A percentile compares a stretch with the other conserved stretches of the same genome.
Evolutionary conservation across 2,113 vertebrate species (phyloP).

Genomic region (Gallinago paraguaiae): DNA sequence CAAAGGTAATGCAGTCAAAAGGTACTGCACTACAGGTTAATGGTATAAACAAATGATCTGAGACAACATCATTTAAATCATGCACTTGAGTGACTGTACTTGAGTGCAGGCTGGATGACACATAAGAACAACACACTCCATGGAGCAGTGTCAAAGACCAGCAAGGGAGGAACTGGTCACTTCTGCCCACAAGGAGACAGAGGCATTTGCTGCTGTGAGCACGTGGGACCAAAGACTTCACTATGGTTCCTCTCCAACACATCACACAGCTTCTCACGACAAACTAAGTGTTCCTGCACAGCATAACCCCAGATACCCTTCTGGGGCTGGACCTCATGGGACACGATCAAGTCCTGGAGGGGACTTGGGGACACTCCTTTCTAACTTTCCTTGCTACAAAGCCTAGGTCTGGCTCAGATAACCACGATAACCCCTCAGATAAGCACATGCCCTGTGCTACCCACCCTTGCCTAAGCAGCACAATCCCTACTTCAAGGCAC

Average conservation of each 20-base stretch:
- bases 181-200: neutral
- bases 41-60: neutral
- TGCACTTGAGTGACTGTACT: neutral
- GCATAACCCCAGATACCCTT: neutral
- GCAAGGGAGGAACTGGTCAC: neutral
- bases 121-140: neutral
- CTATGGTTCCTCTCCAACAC: neutral
- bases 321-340: accelerated
- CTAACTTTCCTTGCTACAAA: neutral
- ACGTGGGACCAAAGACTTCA: neutral
- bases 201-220: neutral
- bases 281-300: neutral
- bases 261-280: neutral
- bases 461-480: neutral
- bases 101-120: neutral
- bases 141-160: neutral
- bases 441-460: too few species aligned
- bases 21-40: neutral
- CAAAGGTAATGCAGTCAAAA: neutral
- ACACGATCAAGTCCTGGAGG: accelerated
- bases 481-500: neutral
- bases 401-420: neutral
- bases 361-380: neutral
- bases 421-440: too few species aligned
- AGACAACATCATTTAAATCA: neutral